Base-by-base conservation (phyloP, 2,888 invertebrate genomes). In the Mesorhabditis belari region DNA sequence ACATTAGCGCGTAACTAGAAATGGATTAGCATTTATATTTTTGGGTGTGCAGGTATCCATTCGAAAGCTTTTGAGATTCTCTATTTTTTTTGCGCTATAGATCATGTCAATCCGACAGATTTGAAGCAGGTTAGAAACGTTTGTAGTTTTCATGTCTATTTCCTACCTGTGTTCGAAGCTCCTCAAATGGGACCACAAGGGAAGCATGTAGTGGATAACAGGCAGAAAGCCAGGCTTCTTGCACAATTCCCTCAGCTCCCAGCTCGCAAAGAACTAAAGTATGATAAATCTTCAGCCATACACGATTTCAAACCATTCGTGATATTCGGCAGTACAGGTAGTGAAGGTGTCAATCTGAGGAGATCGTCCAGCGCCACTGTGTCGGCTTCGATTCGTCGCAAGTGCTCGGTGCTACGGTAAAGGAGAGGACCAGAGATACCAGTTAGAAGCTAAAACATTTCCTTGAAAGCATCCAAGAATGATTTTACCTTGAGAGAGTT, bases 321-420 rank as follows among this genome's bases (percentile, higher is more conserved):
- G 35, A 79, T 64, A 55, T 80, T 79, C 21, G 76, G 75, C 25
- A 73, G 21, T 1, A 64, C 63, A n/a, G 79, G 74, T 25, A 70
- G 70, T 28, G 76, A 71, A 57, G 80, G 77, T 23, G 81, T 81
- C 6, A 84, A 72, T 53, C 80, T 76, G 12, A 84, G 70, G 53
- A 85, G 72, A 56, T 79, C 78, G 54, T 84, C 83, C 25, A 85
- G 69, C 26, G 84, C 81, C 3, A 80, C 77, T 19, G 83, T 82
- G 68, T 85, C 84, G 61, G 81, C 79, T 71, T 83, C 82, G 49
- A 85, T 73, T 58, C 83, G 82, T 57, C 82, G 82, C 60, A 85
- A 70, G 28, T 84, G 81, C 69, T 83, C 82, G 12, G 82, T 82
- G 71, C 84, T 83, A 55, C 82, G 79, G 70, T 83, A 83, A 62